phyloP scores from a whole-genome alignment of 2,113 vertebrate species.

The Macquaria ambigua region DNA sequence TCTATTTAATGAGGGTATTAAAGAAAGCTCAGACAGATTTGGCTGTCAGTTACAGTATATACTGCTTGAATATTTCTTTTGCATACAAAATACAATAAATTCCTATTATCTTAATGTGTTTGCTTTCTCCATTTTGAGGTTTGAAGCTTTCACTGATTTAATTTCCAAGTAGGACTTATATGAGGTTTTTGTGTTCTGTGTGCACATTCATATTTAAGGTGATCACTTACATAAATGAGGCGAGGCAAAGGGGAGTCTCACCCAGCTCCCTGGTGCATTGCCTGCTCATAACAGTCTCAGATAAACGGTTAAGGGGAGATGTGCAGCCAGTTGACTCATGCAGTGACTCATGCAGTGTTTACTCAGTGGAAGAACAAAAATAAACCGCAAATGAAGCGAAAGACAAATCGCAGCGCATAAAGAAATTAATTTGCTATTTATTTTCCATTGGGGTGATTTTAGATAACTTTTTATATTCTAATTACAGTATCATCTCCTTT shows the following conservation, averaged over 20 bases:
- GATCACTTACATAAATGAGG: constrained; percentile 40
- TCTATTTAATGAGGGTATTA: constrained; percentile 24
- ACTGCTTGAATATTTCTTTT: neutral
- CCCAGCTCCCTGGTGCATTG: constrained; percentile 38
- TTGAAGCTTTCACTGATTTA: neutral
- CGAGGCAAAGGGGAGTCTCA: constrained; percentile 25
- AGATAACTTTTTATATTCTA: neutral
- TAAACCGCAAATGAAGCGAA: neutral
- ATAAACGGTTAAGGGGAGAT: constrained; percentile 43
- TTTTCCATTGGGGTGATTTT: neutral
- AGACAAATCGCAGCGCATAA: neutral
- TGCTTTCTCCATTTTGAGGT: neutral
- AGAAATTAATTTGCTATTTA: neutral
- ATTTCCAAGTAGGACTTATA: neutral
- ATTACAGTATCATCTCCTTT: neutral
- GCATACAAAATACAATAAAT: neutral
- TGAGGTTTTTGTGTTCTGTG: neutral
- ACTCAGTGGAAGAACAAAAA: constrained; percentile 29
- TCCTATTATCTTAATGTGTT: neutral
- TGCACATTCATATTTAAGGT: constrained; percentile 39
- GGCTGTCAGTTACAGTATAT: neutral
- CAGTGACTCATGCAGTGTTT: constrained; percentile 62
- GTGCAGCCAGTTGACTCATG: constrained; percentile 59
- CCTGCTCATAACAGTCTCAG: constrained; percentile 28
- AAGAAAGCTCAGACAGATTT: constrained; percentile 15